These are phyloP conservation scores for Threskiornis aethiopicus DNA, from an alignment of 2,797 vertebrate species.

Conservation along the genomic window DNA sequence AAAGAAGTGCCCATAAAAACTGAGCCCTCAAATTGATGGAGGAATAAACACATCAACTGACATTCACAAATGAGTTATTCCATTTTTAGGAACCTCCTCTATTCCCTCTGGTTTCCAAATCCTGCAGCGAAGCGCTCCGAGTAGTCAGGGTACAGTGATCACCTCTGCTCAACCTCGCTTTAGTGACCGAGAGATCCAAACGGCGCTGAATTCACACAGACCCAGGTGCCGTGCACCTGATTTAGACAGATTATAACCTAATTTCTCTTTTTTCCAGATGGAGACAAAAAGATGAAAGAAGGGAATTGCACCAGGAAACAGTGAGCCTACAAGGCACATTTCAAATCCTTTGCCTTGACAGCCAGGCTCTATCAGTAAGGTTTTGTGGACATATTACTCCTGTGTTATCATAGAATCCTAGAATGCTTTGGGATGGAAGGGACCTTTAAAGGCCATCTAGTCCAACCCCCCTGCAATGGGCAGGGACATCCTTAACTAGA, in stretches of 20 bases:
- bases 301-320: neutral
- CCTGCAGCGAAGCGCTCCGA: neutral
- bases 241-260: neutral
- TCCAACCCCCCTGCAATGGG: too few species aligned
- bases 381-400: neutral
- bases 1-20: neutral
- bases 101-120: neutral
- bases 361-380: neutral
- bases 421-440: too few species aligned
- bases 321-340: neutral
- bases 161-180: neutral
- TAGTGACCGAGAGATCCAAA: neutral
- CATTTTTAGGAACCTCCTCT: neutral
- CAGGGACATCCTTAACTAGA: too few species aligned
- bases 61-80: neutral
- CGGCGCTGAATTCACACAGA: rapidly evolving
- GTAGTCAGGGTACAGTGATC: neutral
- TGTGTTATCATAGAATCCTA: neutral
- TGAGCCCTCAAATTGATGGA: neutral
- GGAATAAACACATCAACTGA: neutral
- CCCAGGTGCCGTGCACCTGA: neutral
- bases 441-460: too few species aligned
- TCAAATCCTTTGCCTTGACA: neutral
- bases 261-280: neutral
- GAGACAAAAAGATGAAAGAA: neutral